Evolutionary conservation across 23 tunicate species (phyloP).

Genomic region (Styela clava): DNA sequence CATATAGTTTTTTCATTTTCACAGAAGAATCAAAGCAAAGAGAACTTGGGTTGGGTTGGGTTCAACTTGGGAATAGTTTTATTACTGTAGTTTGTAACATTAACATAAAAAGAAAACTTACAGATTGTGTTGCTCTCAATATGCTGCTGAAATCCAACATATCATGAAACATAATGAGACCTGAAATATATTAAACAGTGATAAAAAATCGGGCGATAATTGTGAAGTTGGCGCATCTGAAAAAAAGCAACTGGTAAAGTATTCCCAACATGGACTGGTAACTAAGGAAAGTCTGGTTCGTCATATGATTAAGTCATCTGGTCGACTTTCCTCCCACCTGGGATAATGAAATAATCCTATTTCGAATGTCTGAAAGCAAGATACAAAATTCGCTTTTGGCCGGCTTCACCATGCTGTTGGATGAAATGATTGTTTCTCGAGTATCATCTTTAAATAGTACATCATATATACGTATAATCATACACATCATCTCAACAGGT

Average conservation of each 20-base stretch:
- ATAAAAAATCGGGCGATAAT: no score
- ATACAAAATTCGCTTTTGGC: not conserved
- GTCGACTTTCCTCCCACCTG: not conserved
- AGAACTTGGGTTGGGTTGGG: not conserved
- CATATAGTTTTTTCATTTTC: not conserved
- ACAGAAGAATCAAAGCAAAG: not conserved
- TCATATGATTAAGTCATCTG: not conserved
- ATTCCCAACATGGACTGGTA: not conserved
- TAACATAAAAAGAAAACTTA: constrained; percentile 11
- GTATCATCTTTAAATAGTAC: not conserved
- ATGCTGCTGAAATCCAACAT: constrained; percentile 48
- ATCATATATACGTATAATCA: not conserved
- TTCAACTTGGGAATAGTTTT: not conserved
- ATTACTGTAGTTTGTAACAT: no score
- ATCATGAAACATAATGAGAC: constrained; percentile 46
- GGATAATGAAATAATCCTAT: not conserved
- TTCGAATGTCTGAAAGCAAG: not conserved
- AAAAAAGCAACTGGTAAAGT: not conserved
- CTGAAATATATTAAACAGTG: constrained; percentile 28
- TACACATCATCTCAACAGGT: no score
- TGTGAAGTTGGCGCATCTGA: not conserved
- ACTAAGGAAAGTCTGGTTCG: not conserved
- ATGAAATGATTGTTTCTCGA: not conserved
- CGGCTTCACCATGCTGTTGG: not conserved
- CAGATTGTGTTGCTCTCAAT: constrained; percentile 53